Percentiles rank a stretch among this genome's conserved stretches.
Conservation (phyloP, 1,140 invertebrate genomes). For the Dinothrombium tinctorium region DNA sequence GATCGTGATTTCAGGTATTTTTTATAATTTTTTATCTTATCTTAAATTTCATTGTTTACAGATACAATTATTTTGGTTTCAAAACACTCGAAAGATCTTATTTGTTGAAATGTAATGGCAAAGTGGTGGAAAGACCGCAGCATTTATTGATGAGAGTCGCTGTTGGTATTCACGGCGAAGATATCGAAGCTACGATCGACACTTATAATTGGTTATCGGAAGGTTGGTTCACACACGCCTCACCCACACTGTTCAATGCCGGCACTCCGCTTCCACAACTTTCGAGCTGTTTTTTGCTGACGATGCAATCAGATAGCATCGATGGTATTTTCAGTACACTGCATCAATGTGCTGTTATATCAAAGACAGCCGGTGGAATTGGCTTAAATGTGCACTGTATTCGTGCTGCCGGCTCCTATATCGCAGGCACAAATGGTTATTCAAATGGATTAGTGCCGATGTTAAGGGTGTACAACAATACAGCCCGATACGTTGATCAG, state of each 20-base stretch:
- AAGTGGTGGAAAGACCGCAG: constrained; percentile 86
- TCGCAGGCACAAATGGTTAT: constrained; percentile 76
- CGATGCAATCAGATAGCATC: constrained; percentile 88
- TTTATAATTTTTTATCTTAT: background rate
- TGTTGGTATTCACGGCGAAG: constrained; percentile 82
- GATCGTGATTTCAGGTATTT: constrained; percentile 60
- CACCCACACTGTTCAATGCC: constrained; percentile 86
- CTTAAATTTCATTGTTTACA: background rate
- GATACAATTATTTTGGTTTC: constrained; percentile 96
- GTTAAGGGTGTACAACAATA: constrained; percentile 86
- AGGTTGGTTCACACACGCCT: constrained; percentile 91
- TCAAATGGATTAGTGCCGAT: constrained; percentile 96
- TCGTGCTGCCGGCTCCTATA: constrained; percentile 65
- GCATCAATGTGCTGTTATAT: constrained; percentile 82
- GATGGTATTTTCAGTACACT: constrained; percentile 93
- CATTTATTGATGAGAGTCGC: constrained; percentile 97
- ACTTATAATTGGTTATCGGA: constrained; percentile 91
- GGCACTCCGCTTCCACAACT: constrained; percentile 75
- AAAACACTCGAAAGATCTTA: constrained; percentile 90
- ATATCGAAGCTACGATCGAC: constrained; percentile 78
- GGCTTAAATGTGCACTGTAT: constrained; percentile 93
- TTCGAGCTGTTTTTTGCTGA: constrained; percentile 80
- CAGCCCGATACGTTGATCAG: constrained; percentile 90
- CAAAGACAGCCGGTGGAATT: constrained; percentile 91
- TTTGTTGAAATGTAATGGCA: constrained; percentile 71